These are phyloP conservation scores for Misgurnus mizolepis DNA, from an alignment of 2,113 vertebrate genomes.

Conservation along the genomic window DNA sequence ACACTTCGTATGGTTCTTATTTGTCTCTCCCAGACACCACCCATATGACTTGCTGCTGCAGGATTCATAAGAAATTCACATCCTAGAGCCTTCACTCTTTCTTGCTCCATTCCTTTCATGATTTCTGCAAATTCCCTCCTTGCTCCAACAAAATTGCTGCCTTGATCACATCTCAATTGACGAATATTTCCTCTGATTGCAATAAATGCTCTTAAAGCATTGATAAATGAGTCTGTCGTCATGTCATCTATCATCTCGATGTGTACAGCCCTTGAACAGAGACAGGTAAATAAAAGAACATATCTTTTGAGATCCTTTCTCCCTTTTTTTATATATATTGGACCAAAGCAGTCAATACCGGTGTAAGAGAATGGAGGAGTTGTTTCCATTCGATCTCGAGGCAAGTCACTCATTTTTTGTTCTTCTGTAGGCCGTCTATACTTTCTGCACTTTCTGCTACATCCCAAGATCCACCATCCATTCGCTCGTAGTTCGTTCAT, in stretches of 20 bases:
- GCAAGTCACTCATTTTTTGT: too few species aligned
- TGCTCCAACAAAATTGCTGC: not conserved
- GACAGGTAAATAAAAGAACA: not conserved
- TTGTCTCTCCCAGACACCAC: not conserved
- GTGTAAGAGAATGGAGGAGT: not conserved
- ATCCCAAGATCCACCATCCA: too few species aligned
- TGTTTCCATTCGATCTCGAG: not conserved
- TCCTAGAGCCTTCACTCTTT: not conserved
- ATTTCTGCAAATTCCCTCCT: not conserved
- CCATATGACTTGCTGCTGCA: not conserved
- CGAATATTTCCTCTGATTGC: constrained; percentile 3
- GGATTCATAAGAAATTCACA: not conserved
- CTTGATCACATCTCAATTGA: constrained; percentile 1
- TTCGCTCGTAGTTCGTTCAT: too few species aligned
- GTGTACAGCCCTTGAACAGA: not conserved
- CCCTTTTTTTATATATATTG: not conserved
- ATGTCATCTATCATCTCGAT: not conserved
- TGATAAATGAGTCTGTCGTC: not conserved
- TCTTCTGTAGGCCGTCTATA: too few species aligned
- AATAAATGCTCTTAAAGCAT: constrained; percentile 9
- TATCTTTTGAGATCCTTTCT: not conserved
- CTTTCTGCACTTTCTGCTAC: too few species aligned
- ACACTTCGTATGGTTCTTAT: constrained; percentile 5
- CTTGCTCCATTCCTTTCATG: not conserved
- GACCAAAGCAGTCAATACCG: not conserved